Base-by-base conservation (phyloP, 2,797 vertebrate genomes). In the Tenualosa thibaudeaui region DNA sequence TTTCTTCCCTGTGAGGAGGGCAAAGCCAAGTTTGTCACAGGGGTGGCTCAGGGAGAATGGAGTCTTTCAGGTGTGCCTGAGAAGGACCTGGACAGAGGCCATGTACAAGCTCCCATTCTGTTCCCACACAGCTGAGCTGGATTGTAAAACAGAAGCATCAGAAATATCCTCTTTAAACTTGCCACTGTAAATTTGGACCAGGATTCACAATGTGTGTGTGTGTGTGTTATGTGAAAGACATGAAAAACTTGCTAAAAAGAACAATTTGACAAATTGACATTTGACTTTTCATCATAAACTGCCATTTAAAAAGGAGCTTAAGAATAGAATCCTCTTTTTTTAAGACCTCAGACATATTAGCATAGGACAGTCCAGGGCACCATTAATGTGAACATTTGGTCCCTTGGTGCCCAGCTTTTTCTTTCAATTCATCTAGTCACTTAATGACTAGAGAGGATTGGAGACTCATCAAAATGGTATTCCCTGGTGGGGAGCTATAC, bases 21-120 rank as follows among this genome's bases (percentile, higher is more conserved):
- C 92, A 90, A 92, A 90, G 91, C 89, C 92, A 91, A 87, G 60
- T 85, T 87, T 92, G 91, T 93, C 89, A 86, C 65, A 75, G 83
- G 83, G 87, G 86, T 86, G 82, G 84, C 85, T 85, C 85, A 85
- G 85, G 81, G 91, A 81, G 84, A 91, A 90, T 82, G 65, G 90
- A 86, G 68, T 84, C 85, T 90, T 93, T 91, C 87, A 92, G 86
- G 83, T 91, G 84, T 83, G 84, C 85, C 88, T 86, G 89, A 90
- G 89, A 88, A 90, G 88, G 84, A 88, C 81, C 49, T 49, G 65
- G 84, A 86, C 51, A 83, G 82, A 19, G 49, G 58, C 60, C n/a
- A 83, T 78, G 50, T 51, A 40, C 53, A 51, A 56, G 15, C n/a
- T 60, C 8, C 68, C 40, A 43, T 19, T 78, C 46, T 78, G 71